A percentile compares a stretch with the other conserved stretches of the same genome.
phyloP scores from a whole-genome alignment of 2,113 vertebrate species.

The Misgurnus anguillicaudatus region DNA sequence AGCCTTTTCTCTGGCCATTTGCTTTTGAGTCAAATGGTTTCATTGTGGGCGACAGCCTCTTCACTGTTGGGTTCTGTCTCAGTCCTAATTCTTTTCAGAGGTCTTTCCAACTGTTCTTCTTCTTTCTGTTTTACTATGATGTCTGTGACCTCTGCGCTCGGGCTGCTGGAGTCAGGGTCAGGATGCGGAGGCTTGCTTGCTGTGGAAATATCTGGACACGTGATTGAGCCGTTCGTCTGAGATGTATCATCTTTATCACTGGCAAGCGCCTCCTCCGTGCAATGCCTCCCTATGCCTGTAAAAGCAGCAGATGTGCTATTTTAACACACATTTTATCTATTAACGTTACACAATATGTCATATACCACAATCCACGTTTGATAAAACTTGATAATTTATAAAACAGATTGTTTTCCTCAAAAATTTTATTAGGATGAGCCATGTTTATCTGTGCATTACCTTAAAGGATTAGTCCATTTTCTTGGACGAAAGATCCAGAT shows the following conservation, averaged over 20 bases:
- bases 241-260: constrained; percentile 65
- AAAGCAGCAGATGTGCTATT: not conserved
- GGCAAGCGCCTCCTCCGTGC: constrained; percentile 68
- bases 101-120: constrained; percentile 72
- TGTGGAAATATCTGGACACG: not conserved
- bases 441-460: too few species aligned
- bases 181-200: not conserved
- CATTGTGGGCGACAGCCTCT: not conserved
- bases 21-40: constrained; percentile 19
- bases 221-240: constrained; percentile 21
- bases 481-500: too few species aligned
- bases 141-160: constrained; percentile 26
- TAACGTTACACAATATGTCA: too few species aligned
- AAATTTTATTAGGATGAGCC: too few species aligned
- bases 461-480: too few species aligned
- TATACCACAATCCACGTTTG: too few species aligned
- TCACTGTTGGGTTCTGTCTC: constrained; percentile 62
- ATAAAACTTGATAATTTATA: too few species aligned
- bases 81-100: constrained; percentile 77
- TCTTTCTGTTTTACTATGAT: constrained; percentile 65
- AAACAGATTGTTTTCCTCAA: too few species aligned
- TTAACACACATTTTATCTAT: not conserved
- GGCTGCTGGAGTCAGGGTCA: constrained; percentile 17
- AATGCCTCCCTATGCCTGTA: constrained; percentile 80
- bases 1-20: not conserved